phyloP scores from a whole-genome alignment of 1,140 invertebrate species.

The Chymomyza costata region DNA sequence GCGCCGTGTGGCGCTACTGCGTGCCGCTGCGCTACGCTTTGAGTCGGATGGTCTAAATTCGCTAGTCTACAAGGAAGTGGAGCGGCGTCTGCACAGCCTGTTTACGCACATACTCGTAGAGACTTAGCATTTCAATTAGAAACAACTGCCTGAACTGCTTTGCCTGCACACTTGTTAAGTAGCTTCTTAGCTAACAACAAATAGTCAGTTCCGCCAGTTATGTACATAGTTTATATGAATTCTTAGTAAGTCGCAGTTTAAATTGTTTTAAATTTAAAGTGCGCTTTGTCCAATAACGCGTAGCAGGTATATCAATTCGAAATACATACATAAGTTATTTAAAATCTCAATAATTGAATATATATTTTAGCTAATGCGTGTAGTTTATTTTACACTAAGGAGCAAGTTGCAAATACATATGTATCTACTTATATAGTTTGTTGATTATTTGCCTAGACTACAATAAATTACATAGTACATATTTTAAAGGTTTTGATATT shows the following conservation, averaged over 20 bases:
- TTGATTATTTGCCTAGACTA: slow-evolving; percentile 21
- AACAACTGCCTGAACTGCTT: slow-evolving; percentile 6
- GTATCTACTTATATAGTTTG: slow-evolving; percentile 19
- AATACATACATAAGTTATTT: slow-evolving; percentile 15
- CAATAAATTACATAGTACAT: no score
- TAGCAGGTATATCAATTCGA: neutral
- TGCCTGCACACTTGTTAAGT: slow-evolving; percentile 39
- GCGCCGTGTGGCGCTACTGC: slow-evolving; percentile 52
- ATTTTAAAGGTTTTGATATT: no score
- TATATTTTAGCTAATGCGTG: slow-evolving; percentile 38
- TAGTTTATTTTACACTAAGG: slow-evolving; percentile 31
- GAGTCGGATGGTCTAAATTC: slow-evolving; percentile 83
- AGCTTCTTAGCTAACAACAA: no score
- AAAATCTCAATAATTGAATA: slow-evolving; percentile 1
- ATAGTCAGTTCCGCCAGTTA: no score
- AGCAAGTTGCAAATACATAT: slow-evolving; percentile 52
- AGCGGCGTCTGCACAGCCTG: slow-evolving; percentile 77
- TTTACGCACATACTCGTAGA: slow-evolving; percentile 80
- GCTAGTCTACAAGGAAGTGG: slow-evolving; percentile 80
- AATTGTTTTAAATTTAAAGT: slow-evolving; percentile 32
- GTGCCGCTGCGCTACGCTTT: slow-evolving; percentile 77
- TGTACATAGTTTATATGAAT: neutral
- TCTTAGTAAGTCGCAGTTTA: slow-evolving; percentile 13
- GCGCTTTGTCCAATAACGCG: neutral
- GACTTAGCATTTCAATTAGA: slow-evolving; percentile 31